Conservation (phyloP, 2,113 vertebrate species). For the Scytalopus superciliaris region DNA sequence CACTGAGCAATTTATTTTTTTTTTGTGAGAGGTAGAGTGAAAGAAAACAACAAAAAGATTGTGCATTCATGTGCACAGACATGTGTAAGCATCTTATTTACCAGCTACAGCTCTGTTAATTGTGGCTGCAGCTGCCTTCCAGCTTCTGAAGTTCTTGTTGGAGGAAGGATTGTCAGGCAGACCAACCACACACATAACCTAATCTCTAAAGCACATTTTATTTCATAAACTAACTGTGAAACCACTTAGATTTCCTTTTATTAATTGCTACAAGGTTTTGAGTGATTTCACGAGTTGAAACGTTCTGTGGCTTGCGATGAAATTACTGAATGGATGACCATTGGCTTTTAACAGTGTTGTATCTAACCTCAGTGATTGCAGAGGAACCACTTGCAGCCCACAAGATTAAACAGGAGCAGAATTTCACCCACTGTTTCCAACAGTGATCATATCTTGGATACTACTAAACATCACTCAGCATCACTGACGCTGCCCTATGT, state of each 20-base stretch:
- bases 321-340: background rate
- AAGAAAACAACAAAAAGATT: background rate
- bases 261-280: background rate
- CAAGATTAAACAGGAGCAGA: background rate
- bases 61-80: background rate
- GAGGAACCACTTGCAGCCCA: background rate
- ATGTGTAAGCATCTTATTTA: background rate
- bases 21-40: background rate
- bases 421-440: background rate
- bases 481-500: background rate
- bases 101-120: background rate
- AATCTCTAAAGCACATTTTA: background rate
- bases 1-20: background rate
- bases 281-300: background rate
- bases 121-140: background rate
- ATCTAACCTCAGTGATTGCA: background rate
- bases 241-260: background rate
- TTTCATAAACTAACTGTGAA: background rate
- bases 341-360: background rate
- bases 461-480: background rate
- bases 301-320: fast-evolving
- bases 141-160: background rate
- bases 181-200: fast-evolving
- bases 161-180: background rate
- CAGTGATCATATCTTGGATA: background rate